These are phyloP conservation scores for Morbakka virulenta DNA, from an alignment of 30 jellyfish, hydroid and myxozoan species.

Conservation along the genomic window DNA sequence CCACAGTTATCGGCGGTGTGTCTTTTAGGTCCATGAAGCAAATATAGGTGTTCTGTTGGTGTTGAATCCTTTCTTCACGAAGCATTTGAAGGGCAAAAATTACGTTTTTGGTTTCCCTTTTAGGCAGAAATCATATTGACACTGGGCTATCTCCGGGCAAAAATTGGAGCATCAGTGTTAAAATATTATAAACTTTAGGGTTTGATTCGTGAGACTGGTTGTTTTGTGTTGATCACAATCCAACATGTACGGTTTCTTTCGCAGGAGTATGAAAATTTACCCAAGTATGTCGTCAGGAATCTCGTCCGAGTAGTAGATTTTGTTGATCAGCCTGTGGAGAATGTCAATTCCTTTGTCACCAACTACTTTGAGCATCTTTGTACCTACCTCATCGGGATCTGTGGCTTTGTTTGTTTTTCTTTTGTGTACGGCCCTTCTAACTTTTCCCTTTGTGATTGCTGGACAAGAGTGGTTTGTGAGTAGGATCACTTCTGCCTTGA, in stretches of 20 bases:
- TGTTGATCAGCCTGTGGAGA: conserved; percentile 8
- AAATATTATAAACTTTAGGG: not conserved
- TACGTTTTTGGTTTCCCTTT: not conserved
- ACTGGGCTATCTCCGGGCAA: conserved; percentile 3
- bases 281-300: conserved; percentile 1
- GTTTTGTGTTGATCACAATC: not conserved
- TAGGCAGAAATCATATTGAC: not conserved
- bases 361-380: not conserved
- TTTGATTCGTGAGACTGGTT: not conserved
- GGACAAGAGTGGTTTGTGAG: not conserved
- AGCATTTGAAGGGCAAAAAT: not conserved
- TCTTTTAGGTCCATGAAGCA: not conserved
- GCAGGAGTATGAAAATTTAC: not conserved
- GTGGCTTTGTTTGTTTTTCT: not conserved
- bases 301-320: not conserved
- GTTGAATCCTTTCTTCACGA: not conserved
- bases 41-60: not conserved
- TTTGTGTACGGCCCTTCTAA: not conserved
- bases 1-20: too few relatives aligned
- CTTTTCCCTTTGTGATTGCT: conserved; percentile 1
- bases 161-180: not conserved
- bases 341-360: conserved; percentile 7
- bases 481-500: not conserved
- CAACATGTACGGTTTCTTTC: not conserved
- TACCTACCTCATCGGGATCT: not conserved